Conservation (phyloP, 1,140 invertebrate genomes). For the Drosophila subobscura region DNA sequence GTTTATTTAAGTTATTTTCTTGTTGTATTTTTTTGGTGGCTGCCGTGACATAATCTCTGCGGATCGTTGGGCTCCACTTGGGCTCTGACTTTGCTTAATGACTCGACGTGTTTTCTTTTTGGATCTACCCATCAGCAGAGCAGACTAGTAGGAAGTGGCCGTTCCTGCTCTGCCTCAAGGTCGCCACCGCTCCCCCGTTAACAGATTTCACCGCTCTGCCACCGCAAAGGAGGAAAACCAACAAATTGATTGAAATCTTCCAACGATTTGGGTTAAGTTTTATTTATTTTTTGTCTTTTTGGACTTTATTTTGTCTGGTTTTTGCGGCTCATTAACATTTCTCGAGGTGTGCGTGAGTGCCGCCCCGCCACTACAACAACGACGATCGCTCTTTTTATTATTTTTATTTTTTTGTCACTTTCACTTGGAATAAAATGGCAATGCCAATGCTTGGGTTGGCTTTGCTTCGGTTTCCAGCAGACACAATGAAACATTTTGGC, state of each 20-base stretch:
- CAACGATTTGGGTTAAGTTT: slow-evolving; percentile 62
- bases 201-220: slow-evolving; percentile 57
- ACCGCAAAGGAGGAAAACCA: slow-evolving; percentile 1
- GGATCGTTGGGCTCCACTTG: slow-evolving; percentile 44
- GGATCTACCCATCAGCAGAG: background rate
- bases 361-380: slow-evolving; percentile 51
- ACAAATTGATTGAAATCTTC: slow-evolving; percentile 59
- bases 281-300: slow-evolving; percentile 49
- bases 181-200: slow-evolving; percentile 16
- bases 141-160: slow-evolving; percentile 14
- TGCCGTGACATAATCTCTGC: slow-evolving; percentile 63
- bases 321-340: slow-evolving; percentile 74
- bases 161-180: slow-evolving; percentile 48
- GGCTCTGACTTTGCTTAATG: slow-evolving; percentile 40
- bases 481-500: slow-evolving; percentile 70
- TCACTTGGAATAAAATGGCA: slow-evolving; percentile 79
- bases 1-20: slow-evolving; percentile 61
- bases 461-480: slow-evolving; percentile 17
- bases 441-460: slow-evolving; percentile 64
- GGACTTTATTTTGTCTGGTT: slow-evolving; percentile 37
- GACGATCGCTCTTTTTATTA: too few relatives aligned
- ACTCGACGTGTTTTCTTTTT: slow-evolving; percentile 44
- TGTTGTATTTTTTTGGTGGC: slow-evolving; percentile 21
- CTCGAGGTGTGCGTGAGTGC: slow-evolving; percentile 61
- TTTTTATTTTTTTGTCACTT: slow-evolving; percentile 62